These are phyloP conservation scores for Oxytorus armatus DNA, from an alignment of 2,888 invertebrate species.

Conservation along the genomic window DNA sequence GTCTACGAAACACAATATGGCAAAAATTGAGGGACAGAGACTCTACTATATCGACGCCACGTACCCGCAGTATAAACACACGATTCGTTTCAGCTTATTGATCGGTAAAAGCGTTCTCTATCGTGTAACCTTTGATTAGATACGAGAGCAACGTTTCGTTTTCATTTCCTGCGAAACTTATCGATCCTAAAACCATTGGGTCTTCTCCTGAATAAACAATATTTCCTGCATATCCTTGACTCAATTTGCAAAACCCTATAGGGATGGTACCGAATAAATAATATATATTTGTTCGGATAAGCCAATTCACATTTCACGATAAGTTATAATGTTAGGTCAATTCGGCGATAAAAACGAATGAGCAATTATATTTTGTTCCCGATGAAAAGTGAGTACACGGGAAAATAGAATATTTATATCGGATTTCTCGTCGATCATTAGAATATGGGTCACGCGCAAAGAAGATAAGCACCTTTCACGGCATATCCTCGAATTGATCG, in stretches of 20 bases:
- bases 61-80: conserved; percentile 42
- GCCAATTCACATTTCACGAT: not conserved
- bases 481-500: conserved; percentile 44
- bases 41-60: conserved; percentile 22
- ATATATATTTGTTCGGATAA: conserved; percentile 16
- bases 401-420: conserved; percentile 2
- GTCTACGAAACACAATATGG: not conserved
- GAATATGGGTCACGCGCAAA: conserved; percentile 49
- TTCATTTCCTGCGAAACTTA: conserved; percentile 42
- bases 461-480: conserved; percentile 21
- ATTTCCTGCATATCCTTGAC: conserved; percentile 20
- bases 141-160: conserved; percentile 40
- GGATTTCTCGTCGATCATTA: conserved; percentile 35
- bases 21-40: not conserved
- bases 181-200: conserved; percentile 45
- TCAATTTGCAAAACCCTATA: conserved; percentile 18
- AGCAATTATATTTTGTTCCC: too few relatives aligned
- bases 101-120: conserved; percentile 44
- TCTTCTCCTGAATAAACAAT: conserved; percentile 50
- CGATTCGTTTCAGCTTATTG: conserved; percentile 25
- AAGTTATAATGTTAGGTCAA: not conserved
- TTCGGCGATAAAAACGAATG: too few relatives aligned
- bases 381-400: too few relatives aligned
- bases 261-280: conserved; percentile 19
- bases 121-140: conserved; percentile 41